Conservation (phyloP, 1,140 invertebrate genomes). For the Sitophilus oryzae region DNA sequence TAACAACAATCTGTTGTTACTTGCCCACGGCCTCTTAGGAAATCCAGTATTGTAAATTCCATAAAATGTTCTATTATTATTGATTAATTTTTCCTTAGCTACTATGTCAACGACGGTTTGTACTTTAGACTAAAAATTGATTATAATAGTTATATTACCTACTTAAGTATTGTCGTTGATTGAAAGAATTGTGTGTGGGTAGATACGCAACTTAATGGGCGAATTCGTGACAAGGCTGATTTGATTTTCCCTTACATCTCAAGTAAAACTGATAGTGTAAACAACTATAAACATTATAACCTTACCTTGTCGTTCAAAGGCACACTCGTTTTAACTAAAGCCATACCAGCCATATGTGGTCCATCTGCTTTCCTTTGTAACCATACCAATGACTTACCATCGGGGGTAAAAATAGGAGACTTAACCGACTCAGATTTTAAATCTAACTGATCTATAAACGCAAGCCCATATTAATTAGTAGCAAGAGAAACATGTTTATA, state of each 20-base stretch:
- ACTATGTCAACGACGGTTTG: constrained; percentile 52
- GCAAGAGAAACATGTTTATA: too few species aligned
- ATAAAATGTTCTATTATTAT: constrained; percentile 52
- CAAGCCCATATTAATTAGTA: too few species aligned
- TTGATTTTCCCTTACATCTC: too few species aligned
- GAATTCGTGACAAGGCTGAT: too few species aligned
- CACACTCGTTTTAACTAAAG: constrained; percentile 50
- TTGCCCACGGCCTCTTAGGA: constrained; percentile 56
- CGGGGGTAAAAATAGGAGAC: constrained; percentile 55
- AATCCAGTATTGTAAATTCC: constrained; percentile 57
- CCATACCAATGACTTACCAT: constrained; percentile 59
- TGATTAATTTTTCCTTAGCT: constrained; percentile 43
- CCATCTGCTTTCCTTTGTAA: constrained; percentile 54
- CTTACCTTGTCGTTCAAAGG: too few species aligned
- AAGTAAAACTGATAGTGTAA: too few species aligned
- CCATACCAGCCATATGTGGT: constrained; percentile 58
- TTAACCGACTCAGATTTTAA: constrained; percentile 52
- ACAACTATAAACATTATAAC: too few species aligned
- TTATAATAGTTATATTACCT: too few species aligned
- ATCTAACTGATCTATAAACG: too few species aligned
- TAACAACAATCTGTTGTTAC: constrained; percentile 58
- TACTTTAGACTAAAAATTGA: constrained; percentile 40
- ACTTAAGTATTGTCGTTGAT: too few species aligned
- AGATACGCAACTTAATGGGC: too few species aligned
- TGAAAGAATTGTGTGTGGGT: too few species aligned